These are phyloP conservation scores for Oophaga pumilio DNA, from an alignment of 2,113 vertebrate genomes.

Conservation along the genomic window DNA sequence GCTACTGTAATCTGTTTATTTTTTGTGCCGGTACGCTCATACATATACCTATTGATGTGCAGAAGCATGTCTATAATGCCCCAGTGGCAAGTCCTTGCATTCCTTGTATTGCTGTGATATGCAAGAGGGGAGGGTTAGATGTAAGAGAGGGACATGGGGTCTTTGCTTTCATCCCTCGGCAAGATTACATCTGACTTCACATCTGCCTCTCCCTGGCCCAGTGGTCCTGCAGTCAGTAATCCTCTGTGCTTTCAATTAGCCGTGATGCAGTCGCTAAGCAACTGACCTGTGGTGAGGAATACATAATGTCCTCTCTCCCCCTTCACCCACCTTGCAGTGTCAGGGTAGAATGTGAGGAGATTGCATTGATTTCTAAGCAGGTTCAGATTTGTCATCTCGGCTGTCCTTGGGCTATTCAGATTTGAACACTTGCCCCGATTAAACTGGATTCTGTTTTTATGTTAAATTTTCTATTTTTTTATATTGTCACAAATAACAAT, in stretches of 20 bases:
- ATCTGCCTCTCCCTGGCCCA: conserved; percentile 58
- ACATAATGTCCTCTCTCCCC: conserved; percentile 56
- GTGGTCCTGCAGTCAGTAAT: conserved; percentile 59
- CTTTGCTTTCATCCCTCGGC: conserved; percentile 56
- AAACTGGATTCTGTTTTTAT: conserved; percentile 1
- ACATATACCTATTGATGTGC: conserved; percentile 54
- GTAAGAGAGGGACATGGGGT: conserved; percentile 54
- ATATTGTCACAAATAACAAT: background rate
- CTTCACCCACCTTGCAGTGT: conserved; percentile 56
- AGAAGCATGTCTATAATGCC: conserved; percentile 52
- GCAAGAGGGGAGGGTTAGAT: conserved; percentile 42
- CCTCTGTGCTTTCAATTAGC: conserved; percentile 58
- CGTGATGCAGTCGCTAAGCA: conserved; percentile 58
- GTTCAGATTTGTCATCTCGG: conserved; percentile 32
- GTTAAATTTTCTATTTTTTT: background rate
- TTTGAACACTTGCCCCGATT: background rate
- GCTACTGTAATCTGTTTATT: conserved; percentile 28
- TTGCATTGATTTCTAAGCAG: conserved; percentile 49
- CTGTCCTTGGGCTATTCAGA: conserved; percentile 29
- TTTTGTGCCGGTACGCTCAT: background rate
- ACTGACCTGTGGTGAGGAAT: conserved; percentile 59
- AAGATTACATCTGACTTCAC: conserved; percentile 59
- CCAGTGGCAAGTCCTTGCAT: conserved; percentile 52
- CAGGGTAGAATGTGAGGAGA: conserved; percentile 45
- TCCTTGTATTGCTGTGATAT: conserved; percentile 45